Percentiles rank a stretch among this genome's conserved stretches.
phyloP scores from a whole-genome alignment of 2,797 vertebrate genomes.

The Pseudochaenichthys georgianus region DNA sequence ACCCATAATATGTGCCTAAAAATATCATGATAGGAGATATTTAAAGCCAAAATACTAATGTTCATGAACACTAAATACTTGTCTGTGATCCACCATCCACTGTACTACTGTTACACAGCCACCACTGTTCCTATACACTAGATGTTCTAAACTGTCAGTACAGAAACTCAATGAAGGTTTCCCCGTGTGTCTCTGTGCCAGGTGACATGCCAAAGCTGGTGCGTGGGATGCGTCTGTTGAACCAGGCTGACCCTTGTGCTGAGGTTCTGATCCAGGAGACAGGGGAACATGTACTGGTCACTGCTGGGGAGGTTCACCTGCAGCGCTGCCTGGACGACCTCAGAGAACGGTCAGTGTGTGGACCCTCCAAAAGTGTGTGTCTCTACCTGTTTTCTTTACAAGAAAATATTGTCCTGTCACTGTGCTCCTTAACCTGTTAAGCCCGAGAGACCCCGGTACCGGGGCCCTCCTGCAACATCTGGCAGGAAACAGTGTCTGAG shows the following conservation, averaged over 20 bases:
- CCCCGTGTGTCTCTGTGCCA: conserved; percentile 66
- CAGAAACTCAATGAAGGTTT: not conserved
- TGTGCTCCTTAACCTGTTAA: not conserved
- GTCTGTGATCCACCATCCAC: not conserved
- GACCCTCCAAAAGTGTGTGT: not conserved
- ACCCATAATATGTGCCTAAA: too few relatives aligned
- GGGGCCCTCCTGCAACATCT: too few relatives aligned
- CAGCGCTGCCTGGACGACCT: conserved; percentile 98
- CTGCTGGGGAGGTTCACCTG: conserved; percentile 96
- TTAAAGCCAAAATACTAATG: not conserved
- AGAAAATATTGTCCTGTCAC: not conserved
- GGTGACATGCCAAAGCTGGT: conserved; percentile 97
- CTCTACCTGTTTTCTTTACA: not conserved
- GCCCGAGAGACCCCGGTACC: too few relatives aligned
- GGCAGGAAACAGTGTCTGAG: too few relatives aligned
- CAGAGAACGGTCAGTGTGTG: conserved; percentile 88
- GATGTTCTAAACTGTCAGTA: not conserved
- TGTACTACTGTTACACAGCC: not conserved
- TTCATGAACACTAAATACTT: not conserved
- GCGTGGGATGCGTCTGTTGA: conserved; percentile 94
- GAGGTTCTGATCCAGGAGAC: conserved; percentile 97
- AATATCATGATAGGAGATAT: too few relatives aligned
- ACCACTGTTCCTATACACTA: not conserved
- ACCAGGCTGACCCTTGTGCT: conserved; percentile 97
- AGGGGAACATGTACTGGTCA: conserved; percentile 96